phyloP scores from a whole-genome alignment of 1,140 invertebrate genomes.

The Babylonia areolata region DNA sequence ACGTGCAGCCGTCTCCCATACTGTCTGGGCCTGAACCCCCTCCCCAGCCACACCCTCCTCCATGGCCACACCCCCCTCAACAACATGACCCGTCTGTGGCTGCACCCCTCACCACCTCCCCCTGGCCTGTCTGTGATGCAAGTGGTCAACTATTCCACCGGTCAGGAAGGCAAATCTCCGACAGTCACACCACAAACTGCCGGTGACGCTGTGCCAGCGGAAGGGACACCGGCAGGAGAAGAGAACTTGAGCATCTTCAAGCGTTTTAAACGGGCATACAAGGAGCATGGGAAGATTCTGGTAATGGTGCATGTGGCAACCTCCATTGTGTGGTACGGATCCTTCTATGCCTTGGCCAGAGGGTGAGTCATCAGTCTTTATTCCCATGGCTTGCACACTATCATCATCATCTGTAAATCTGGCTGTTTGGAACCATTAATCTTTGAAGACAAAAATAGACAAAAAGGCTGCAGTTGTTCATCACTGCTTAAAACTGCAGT shows the following conservation, averaged over 20 bases:
- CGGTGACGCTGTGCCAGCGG: not conserved
- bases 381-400: too few relatives aligned
- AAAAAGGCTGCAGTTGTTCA: too few relatives aligned
- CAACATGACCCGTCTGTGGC: not conserved
- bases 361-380: constrained; percentile 81
- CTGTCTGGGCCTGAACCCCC: not conserved
- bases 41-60: not conserved
- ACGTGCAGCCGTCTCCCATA: not conserved
- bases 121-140: not conserved
- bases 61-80: not conserved
- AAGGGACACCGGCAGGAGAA: constrained; percentile 10
- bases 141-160: not conserved
- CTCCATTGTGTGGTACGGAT: constrained; percentile 88
- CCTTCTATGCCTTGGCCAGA: constrained; percentile 90
- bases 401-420: too few relatives aligned
- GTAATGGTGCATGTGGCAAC: constrained; percentile 92
- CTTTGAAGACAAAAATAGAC: too few relatives aligned
- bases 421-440: too few relatives aligned
- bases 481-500: too few relatives aligned
- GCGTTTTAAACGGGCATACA: constrained; percentile 92
- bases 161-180: not conserved
- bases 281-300: constrained; percentile 95
- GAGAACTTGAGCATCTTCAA: constrained; percentile 83
- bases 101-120: not conserved
- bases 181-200: too few relatives aligned